Conservation (phyloP, 2,888 invertebrate genomes). For the Malacosoma neustria region DNA sequence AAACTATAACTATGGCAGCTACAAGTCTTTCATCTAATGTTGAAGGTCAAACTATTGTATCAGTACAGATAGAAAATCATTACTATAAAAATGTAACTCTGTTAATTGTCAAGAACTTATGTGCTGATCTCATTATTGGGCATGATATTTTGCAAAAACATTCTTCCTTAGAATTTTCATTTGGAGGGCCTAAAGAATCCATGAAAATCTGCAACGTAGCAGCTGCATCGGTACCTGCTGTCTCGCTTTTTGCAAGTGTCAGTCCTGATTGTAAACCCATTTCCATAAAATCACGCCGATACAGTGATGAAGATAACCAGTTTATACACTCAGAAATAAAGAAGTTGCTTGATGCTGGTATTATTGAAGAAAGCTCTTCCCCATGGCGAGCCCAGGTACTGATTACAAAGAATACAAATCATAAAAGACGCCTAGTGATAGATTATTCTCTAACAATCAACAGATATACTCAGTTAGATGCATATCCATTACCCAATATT, state of each 20-base stretch:
- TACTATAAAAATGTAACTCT: no score
- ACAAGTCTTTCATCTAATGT: no score
- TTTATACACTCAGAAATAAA: neutral
- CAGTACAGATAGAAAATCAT: no score
- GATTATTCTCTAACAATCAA: slow-evolving; percentile 17
- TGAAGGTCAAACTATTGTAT: no score
- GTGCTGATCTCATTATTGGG: neutral
- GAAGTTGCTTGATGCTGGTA: neutral
- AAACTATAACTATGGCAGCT: no score
- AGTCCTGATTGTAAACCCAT: neutral
- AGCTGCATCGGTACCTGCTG: neutral
- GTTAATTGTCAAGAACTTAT: neutral
- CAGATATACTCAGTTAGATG: slow-evolving; percentile 14
- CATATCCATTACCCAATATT: slow-evolving; percentile 14
- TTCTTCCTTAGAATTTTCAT: neutral
- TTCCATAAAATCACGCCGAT: neutral
- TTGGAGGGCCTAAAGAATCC: neutral
- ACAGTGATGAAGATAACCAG: neutral
- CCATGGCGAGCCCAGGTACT: slow-evolving; percentile 17
- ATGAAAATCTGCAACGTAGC: neutral
- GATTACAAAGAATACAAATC: slow-evolving; percentile 8
- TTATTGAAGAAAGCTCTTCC: slow-evolving; percentile 7
- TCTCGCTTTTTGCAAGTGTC: neutral
- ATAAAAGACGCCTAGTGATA: slow-evolving; percentile 14
- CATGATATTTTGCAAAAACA: neutral